Evolutionary conservation across 2,113 vertebrate species (phyloP), one percentile per base, ranked within the genome.

Genomic region (Archilochus colubris): DNA sequence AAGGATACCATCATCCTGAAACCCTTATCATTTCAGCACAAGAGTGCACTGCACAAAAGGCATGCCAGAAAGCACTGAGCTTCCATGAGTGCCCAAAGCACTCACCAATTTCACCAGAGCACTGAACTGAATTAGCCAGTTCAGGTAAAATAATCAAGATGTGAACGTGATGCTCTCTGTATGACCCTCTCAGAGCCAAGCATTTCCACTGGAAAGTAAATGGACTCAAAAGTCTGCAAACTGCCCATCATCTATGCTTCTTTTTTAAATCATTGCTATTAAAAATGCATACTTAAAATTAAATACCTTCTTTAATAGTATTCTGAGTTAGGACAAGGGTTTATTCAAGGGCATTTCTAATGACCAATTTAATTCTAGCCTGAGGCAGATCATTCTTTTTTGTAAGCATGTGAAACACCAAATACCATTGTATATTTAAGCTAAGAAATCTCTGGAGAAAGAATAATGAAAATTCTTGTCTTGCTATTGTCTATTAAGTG

Each of bases 41-140:
- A 5, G 40, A 5, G 5, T 6, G 14, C 51, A 30, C 0, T 2
- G 51, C 51, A 6, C 53, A n/a, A 51, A 57, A 10, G 22, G 22
- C 18, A 12, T 2, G 25, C 36, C 2, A 0, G 5, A 30, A 19
- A 58, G 48, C 36, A 27, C 51, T 0, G 2, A 4, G 6, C 6
- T 31, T 20, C 63, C 68, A 3, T 4, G 3, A 27, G n/a, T 8
- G 68, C 38, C 38, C 62, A 31, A 28, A 51, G 58, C 43, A 17
- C 75, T 40, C 64, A 7, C 36, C 11, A 17, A 2, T 9, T 21
- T 46, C 64, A 50, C 61, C 70, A 22, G 25, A 38, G 61, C 79
- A 31, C 66, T 4, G 5, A 61, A 28, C 44, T 33, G 17, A 14
- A 40, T 40, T 40, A 13, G 40, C 40, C 40, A 40, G 40, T 9